These are phyloP conservation scores for Orthonychiurus folsomi DNA, from an alignment of 2,888 invertebrate species.

Conservation along the genomic window DNA sequence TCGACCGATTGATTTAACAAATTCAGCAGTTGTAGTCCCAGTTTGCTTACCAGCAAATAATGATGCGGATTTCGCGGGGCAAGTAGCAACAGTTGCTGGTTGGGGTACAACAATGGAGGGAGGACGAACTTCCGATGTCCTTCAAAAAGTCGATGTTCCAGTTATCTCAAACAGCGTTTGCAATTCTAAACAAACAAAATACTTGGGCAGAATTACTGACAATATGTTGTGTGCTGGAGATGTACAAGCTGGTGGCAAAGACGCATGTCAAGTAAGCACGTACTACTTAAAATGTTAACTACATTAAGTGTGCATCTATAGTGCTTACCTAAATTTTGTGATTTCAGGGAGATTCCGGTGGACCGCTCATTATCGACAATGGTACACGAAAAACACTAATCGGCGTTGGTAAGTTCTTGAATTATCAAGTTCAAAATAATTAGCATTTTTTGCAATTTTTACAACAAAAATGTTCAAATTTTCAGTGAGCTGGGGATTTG, in stretches of 20 bases:
- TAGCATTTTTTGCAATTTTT: too few species aligned
- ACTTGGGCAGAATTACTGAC: constrained; percentile 21
- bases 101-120: constrained; percentile 21
- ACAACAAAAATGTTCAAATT: too few species aligned
- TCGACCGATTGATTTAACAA: constrained; percentile 20
- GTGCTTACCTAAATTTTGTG: background rate
- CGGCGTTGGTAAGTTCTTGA: constrained; percentile 27
- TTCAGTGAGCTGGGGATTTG: too few species aligned
- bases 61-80: constrained; percentile 24
- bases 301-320: constrained; percentile 6
- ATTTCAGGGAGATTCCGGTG: constrained; percentile 25
- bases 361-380: constrained; percentile 23
- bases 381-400: constrained; percentile 20
- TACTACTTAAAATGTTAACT: background rate
- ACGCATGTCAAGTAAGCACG: constrained; percentile 22
- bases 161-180: constrained; percentile 31
- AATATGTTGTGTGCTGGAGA: constrained; percentile 31
- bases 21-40: constrained; percentile 26
- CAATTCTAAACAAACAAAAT: constrained; percentile 23
- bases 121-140: constrained; percentile 20
- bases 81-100: constrained; percentile 30
- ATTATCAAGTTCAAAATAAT: too few species aligned
- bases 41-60: constrained; percentile 37
- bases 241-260: constrained; percentile 18
- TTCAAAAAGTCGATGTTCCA: constrained; percentile 34